Evolutionary conservation across 2,113 vertebrate species (phyloP).

Genomic region (Burhinus oedicnemus): DNA sequence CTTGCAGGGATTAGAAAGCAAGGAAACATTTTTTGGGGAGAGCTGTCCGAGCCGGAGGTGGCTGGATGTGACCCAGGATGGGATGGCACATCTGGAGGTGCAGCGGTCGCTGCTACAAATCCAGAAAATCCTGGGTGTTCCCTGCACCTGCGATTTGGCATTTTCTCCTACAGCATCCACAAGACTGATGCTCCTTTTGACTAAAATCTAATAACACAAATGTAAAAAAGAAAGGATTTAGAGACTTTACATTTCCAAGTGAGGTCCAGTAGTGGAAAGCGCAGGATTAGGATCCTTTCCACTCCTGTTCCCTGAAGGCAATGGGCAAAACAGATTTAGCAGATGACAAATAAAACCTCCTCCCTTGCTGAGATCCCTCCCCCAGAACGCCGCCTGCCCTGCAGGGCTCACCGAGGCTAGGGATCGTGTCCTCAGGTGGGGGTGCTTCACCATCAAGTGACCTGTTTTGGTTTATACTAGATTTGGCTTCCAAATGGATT

Average conservation of each 20-base stretch:
- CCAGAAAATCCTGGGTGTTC: background rate
- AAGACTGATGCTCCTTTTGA: background rate
- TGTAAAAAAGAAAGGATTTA: background rate
- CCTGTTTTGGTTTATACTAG: background rate
- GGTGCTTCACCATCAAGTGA: background rate
- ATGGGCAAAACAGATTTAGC: background rate
- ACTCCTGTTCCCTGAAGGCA: background rate
- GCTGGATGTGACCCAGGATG: background rate
- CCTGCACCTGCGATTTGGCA: background rate
- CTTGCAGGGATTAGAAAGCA: background rate
- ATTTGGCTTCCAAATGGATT: background rate
- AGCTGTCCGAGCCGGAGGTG: background rate
- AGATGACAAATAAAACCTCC: background rate
- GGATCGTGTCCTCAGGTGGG: background rate
- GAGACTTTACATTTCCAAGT: background rate
- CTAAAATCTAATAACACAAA: background rate
- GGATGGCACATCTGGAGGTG: background rate
- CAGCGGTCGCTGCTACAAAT: background rate
- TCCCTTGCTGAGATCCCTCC: background rate
- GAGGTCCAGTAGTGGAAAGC: background rate
- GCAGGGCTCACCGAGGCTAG: accelerated
- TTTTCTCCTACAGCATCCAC: background rate
- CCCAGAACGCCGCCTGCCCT: accelerated
- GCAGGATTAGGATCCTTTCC: background rate
- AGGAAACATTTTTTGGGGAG: background rate